These are phyloP conservation scores for Holothuria glaberrima DNA, from an alignment of 35 echinoderm and acorn worm species.

Conservation along the genomic window DNA sequence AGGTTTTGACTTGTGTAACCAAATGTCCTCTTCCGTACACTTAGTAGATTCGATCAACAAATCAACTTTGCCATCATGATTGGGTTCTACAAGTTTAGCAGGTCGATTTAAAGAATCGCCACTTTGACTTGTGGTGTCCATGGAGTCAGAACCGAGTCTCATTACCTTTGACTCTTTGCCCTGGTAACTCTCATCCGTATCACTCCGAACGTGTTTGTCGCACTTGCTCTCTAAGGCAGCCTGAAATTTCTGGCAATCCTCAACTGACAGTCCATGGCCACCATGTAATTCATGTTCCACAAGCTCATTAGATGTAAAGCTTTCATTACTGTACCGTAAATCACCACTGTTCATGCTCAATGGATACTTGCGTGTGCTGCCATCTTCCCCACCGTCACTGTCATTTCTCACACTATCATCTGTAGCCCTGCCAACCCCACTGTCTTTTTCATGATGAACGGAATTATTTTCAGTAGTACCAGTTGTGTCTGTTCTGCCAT, in stretches of 20 bases:
- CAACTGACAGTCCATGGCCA: conserved; percentile 84
- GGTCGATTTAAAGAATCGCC: conserved; percentile 86
- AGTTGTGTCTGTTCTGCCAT: conserved; percentile 89
- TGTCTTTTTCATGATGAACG: conserved; percentile 94
- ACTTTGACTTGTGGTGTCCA: conserved; percentile 95
- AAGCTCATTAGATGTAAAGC: conserved; percentile 90
- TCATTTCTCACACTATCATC: conserved; percentile 93
- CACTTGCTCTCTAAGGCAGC: conserved; percentile 91
- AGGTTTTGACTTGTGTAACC: conserved; percentile 50
- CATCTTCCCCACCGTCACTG: conserved; percentile 66
- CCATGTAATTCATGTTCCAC: conserved; percentile 76
- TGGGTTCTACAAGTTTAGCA: conserved; percentile 30
- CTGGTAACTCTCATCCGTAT: conserved; percentile 93
- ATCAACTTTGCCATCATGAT: conserved; percentile 8
- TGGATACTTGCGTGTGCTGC: conserved; percentile 70
- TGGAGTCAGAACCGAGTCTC: conserved; percentile 93
- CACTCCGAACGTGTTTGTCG: conserved; percentile 96
- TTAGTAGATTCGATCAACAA: conserved; percentile 12
- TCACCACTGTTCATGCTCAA: conserved; percentile 88
- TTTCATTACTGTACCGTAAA: conserved; percentile 92
- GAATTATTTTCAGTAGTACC: conserved; percentile 95
- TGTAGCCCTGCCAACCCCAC: conserved; percentile 92
- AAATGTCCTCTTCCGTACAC: conserved; percentile 24
- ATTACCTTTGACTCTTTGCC: conserved; percentile 98
- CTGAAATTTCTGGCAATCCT: conserved; percentile 95